These are phyloP conservation scores for Tamandua tetradactyla DNA, from an alignment of 2,797 vertebrate genomes.

Conservation along the genomic window DNA sequence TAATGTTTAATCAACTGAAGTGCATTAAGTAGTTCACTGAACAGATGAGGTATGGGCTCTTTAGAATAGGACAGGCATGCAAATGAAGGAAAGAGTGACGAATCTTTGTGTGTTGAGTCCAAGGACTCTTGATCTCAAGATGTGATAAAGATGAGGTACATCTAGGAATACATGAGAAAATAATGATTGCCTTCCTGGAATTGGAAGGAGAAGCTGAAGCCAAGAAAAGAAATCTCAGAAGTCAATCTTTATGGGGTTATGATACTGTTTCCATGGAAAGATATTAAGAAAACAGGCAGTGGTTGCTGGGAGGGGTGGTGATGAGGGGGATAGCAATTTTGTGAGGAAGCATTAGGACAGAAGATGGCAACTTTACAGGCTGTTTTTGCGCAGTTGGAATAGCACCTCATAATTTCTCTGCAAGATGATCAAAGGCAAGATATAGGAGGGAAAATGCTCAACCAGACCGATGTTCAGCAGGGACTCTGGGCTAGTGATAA, in stretches of 20 bases:
- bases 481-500: slow-evolving; percentile 56
- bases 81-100: slow-evolving; percentile 78
- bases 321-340: not conserved
- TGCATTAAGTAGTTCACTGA: slow-evolving; percentile 75
- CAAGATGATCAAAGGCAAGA: slow-evolving; percentile 81
- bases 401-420: slow-evolving; percentile 72
- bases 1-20: slow-evolving; percentile 73
- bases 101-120: slow-evolving; percentile 59
- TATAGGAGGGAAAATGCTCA: slow-evolving; percentile 48
- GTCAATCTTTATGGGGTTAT: slow-evolving; percentile 69
- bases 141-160: slow-evolving; percentile 64
- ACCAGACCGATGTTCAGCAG: slow-evolving; percentile 57
- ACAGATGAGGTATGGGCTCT: slow-evolving; percentile 65
- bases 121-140: slow-evolving; percentile 75
- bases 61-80: slow-evolving; percentile 67
- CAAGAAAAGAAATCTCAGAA: slow-evolving; percentile 52
- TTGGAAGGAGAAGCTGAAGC: slow-evolving; percentile 40
- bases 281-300: slow-evolving; percentile 53
- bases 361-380: slow-evolving; percentile 67
- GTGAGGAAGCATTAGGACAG: slow-evolving; percentile 63
- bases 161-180: slow-evolving; percentile 66
- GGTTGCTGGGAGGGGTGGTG: not conserved
- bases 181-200: slow-evolving; percentile 61
- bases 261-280: slow-evolving; percentile 57
- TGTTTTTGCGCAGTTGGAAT: slow-evolving; percentile 48